Evolutionary conservation across 1,140 invertebrate genomes (phyloP).

Genomic region (Zaprionus kolodkinae): DNA sequence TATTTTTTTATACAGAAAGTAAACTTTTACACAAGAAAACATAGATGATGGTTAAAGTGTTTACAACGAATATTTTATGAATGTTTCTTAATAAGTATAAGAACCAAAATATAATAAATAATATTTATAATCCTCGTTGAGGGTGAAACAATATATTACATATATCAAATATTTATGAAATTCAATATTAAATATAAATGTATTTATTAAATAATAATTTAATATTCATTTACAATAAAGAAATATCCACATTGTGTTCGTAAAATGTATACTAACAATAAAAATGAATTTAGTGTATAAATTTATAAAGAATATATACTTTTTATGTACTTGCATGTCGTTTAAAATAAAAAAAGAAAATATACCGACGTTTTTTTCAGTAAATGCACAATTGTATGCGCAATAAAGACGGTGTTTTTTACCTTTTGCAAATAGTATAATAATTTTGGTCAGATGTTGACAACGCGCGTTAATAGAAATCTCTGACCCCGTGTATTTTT

Average conservation of each 20-base stretch:
- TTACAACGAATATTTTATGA: constrained; percentile 79
- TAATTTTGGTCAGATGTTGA: no score
- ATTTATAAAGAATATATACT: constrained; percentile 38
- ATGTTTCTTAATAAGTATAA: constrained; percentile 51
- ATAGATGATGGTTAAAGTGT: constrained; percentile 53
- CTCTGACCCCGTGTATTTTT: no score
- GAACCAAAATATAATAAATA: constrained; percentile 29
- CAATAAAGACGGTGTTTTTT: no score
- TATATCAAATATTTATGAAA: not conserved
- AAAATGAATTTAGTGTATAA: not conserved
- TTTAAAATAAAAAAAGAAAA: constrained; percentile 23
- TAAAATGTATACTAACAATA: constrained; percentile 60
- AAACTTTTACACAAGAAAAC: constrained; percentile 64
- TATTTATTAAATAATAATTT: constrained; percentile 38
- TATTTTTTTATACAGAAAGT: constrained; percentile 72
- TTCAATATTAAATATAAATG: constrained; percentile 29
- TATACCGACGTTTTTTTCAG: not conserved
- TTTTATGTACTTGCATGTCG: not conserved
- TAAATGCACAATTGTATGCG: no score
- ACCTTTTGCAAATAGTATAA: no score
- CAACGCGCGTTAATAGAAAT: no score
- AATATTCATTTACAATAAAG: constrained; percentile 43
- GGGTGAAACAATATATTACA: not conserved
- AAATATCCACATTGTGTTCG: constrained; percentile 77
- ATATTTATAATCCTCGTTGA: not conserved